Conservation (phyloP, 2,888 invertebrate species). For the Acheta domesticus region DNA sequence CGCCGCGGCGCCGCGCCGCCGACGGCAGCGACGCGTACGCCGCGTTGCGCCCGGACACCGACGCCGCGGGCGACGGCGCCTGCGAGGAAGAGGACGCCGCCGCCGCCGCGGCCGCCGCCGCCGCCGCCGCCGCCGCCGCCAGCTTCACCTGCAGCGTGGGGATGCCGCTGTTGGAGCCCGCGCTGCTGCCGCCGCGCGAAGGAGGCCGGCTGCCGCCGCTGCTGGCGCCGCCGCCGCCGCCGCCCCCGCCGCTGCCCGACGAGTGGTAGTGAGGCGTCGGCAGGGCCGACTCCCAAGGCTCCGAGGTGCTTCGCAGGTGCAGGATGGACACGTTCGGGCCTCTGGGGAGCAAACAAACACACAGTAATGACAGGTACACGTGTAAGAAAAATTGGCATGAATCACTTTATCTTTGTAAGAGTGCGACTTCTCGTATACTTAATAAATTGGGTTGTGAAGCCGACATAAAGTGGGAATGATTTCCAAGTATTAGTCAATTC, state of each 20-base stretch:
- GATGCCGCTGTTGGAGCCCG: slow-evolving; percentile 39
- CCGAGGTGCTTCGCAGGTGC: slow-evolving; percentile 54
- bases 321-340: slow-evolving; percentile 56
- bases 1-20: slow-evolving; percentile 31
- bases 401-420: no score
- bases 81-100: not conserved
- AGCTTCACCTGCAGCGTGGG: slow-evolving; percentile 34
- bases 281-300: slow-evolving; percentile 54
- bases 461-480: no score
- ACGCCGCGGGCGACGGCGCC: not conserved
- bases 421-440: no score
- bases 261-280: slow-evolving; percentile 43
- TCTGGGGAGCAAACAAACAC: slow-evolving; percentile 45
- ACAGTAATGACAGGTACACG: not conserved
- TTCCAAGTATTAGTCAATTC: no score
- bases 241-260: slow-evolving; percentile 35
- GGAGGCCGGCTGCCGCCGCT: not conserved
- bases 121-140: slow-evolving; percentile 20
- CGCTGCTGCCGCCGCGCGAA: slow-evolving; percentile 35
- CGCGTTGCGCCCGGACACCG: not conserved
- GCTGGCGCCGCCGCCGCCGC: not conserved
- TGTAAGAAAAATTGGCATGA: not conserved
- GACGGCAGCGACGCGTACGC: slow-evolving; percentile 35
- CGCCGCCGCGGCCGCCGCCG: slow-evolving; percentile 23
- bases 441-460: no score